Conservation (phyloP, 2,113 vertebrate species). For the Mesitornis unicolor region DNA sequence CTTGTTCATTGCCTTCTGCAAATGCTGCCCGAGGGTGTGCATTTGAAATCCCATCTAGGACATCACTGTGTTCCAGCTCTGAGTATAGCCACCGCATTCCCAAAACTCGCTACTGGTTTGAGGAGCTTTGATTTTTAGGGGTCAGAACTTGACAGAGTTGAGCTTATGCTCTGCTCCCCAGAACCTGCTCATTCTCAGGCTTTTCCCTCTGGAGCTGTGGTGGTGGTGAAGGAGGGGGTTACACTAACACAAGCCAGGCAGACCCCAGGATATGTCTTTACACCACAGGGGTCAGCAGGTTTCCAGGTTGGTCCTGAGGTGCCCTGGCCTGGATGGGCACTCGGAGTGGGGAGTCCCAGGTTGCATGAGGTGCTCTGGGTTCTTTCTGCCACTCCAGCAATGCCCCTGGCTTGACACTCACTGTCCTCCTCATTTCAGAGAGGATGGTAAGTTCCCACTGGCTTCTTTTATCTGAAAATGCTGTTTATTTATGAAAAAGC, state of each 20-base stretch:
- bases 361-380: neutral
- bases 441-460: neutral
- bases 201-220: neutral
- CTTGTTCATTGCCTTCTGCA: neutral
- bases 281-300: neutral
- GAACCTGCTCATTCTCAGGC: no score
- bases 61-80: rapidly evolving
- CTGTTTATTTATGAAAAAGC: neutral
- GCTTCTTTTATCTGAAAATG: neutral
- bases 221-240: neutral
- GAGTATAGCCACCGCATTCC: neutral
- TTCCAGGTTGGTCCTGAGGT: neutral
- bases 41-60: neutral
- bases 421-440: neutral
- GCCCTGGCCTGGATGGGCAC: neutral
- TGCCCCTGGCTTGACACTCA: neutral
- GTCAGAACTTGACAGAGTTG: neutral
- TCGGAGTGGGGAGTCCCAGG: rapidly evolving
- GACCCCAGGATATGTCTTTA: neutral
- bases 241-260: neutral
- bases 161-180: neutral
- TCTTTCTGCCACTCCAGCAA: neutral
- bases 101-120: neutral
- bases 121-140: neutral
- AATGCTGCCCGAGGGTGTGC: rapidly evolving